Base-by-base conservation (phyloP, 2,888 invertebrate species). In the Mellilla xanthometata region DNA sequence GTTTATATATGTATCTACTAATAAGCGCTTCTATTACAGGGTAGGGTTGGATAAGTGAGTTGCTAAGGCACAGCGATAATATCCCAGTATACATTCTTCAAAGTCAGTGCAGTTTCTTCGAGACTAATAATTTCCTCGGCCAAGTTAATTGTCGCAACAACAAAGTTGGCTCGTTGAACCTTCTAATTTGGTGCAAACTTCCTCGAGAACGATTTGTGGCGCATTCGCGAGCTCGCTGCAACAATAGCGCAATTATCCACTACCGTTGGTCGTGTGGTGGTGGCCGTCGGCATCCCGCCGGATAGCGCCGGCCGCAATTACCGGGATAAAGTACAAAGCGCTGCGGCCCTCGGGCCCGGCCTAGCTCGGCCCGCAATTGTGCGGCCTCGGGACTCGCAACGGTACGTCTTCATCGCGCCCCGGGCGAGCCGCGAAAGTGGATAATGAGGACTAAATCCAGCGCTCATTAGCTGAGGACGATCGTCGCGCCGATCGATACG, bases 361-460 rank as follows among this genome's bases (percentile, higher is more conserved):
- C 72, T 71, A 71, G 67, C 65, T 70, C 62, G 68, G 60, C 63
- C 60, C 81, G 78, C 80, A 86, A 87, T 84, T 81, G 81, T 77
- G 69, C 67, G 81, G 83, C 81, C 68, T 76, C 73, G 81, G 82
- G 67, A 52, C 60, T 28, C n/a, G 54, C 53, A 36, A 46, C 49
- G 49, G 60, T 81, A 84, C 84, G 85, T 81, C 85, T 85, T 83
- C 85, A 84, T 83, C 75, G 75, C 76, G 81, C 85, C 80, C 58
- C 72, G 68, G 80, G 85, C 81, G 52, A 69, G 64, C 75, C 72
- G 72, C 78, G 75, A 84, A 86, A 87, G 84, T 87, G 85, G 88
- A 87, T 87, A 88, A 89, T 89, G 79, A 86, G 78, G 82, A 81
- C 81, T 80, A 77, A 84, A 88, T 80, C 80, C 81, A 62, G 76